Evolutionary conservation across 2,888 invertebrate species (phyloP).

Genomic region (Leptinotarsa peninsularis): DNA sequence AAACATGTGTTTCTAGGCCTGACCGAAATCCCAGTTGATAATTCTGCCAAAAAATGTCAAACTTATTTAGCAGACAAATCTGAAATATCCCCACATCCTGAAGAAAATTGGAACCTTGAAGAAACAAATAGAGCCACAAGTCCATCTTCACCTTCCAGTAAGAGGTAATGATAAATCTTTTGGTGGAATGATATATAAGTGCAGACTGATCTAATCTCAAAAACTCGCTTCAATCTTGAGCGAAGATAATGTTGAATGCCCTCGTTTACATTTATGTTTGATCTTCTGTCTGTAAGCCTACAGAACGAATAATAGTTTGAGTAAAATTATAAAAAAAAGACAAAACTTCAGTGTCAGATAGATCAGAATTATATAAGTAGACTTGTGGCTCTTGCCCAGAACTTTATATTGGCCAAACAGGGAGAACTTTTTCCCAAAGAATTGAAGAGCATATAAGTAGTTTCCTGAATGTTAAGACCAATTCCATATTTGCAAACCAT

Average conservation of each 20-base stretch:
- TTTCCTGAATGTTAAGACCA: no score
- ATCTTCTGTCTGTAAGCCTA: no score
- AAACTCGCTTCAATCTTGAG: no score
- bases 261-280: neutral
- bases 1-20: slow-evolving; percentile 66
- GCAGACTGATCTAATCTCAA: neutral
- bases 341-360: no score
- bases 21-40: slow-evolving; percentile 86
- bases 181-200: neutral
- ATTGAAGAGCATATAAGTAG: no score
- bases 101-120: slow-evolving; percentile 71
- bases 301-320: no score
- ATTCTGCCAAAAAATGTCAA: slow-evolving; percentile 79
- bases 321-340: no score
- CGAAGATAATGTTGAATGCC: neutral
- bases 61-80: slow-evolving; percentile 69
- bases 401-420: no score
- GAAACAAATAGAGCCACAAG: slow-evolving; percentile 72
- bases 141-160: slow-evolving; percentile 68
- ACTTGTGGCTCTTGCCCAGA: no score
- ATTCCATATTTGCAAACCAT: no score
- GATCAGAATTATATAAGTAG: no score
- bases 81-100: slow-evolving; percentile 71
- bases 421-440: no score
- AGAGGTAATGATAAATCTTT: slow-evolving; percentile 55